Percentiles rank a stretch among this genome's conserved stretches.
Evolutionary conservation across 2,797 vertebrate genomes (phyloP).

Genomic region (Moxostoma hubbsi): DNA sequence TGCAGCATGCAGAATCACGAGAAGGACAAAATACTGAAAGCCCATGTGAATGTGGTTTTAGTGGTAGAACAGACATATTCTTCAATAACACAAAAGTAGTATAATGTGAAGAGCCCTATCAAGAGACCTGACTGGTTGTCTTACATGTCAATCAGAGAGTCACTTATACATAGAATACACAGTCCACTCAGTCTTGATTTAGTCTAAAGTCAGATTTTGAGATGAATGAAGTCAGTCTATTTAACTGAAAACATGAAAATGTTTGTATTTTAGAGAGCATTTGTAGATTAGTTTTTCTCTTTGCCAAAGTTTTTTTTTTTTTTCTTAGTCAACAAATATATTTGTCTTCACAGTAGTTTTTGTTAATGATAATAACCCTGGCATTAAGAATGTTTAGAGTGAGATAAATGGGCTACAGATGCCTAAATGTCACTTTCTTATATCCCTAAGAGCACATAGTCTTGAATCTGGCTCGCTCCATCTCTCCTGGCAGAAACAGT

Average conservation of each 20-base stretch:
- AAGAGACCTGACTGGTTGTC: not conserved
- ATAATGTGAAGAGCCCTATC: not conserved
- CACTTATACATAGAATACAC: not conserved
- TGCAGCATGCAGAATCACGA: not conserved
- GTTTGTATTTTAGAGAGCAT: not conserved
- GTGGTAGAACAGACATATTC: not conserved
- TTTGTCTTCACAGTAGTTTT: no score
- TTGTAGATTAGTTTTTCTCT: no score
- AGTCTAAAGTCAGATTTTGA: not conserved
- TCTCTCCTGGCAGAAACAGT: slow-evolving; percentile 62
- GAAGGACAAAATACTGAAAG: not conserved
- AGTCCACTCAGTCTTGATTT: not conserved
- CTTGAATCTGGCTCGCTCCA: slow-evolving; percentile 43
- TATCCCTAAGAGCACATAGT: slow-evolving; percentile 42
- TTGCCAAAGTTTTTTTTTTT: not conserved
- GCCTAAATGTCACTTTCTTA: slow-evolving; percentile 21
- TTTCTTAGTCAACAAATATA: no score
- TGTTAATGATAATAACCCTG: not conserved
- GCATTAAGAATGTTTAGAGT: slow-evolving; percentile 1
- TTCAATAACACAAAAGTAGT: not conserved
- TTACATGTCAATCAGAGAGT: not conserved
- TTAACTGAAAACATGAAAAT: not conserved
- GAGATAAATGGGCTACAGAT: slow-evolving; percentile 8
- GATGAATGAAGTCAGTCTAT: not conserved
- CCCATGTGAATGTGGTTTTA: no score